Evolutionary conservation across 2,113 vertebrate genomes (phyloP).

Genomic region (Anguilla japonica): DNA sequence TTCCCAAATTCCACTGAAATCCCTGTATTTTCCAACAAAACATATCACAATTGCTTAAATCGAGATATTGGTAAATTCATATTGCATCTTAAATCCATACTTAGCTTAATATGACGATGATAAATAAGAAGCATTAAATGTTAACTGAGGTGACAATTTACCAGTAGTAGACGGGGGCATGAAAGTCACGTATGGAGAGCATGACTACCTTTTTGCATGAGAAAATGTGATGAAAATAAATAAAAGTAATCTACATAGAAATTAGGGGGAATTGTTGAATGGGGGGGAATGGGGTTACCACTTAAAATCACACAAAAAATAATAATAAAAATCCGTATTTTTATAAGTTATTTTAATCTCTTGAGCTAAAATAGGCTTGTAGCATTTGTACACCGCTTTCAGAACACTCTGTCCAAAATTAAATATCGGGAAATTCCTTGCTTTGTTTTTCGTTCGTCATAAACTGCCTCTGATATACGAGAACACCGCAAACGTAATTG

Average conservation of each 20-base stretch:
- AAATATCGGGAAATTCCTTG: background rate
- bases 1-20: slow-evolving; percentile 58
- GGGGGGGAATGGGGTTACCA: background rate
- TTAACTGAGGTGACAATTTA: no score
- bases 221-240: no score
- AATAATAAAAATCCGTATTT: background rate
- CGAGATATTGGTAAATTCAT: no score
- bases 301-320: background rate
- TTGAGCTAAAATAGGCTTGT: background rate
- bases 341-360: background rate
- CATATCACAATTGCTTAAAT: no score
- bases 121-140: no score
- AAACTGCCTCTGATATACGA: background rate
- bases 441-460: background rate
- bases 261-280: no score
- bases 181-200: no score
- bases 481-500: slow-evolving; percentile 2
- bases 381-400: background rate
- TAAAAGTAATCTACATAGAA: no score
- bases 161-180: no score
- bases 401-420: background rate
- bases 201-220: no score
- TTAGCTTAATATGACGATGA: no score
- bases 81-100: no score
- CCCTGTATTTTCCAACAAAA: background rate